A percentile compares a stretch with the other conserved stretches of the same genome.
Conservation (phyloP, 2,113 vertebrate species). For the Trochalopteron elliotii region DNA sequence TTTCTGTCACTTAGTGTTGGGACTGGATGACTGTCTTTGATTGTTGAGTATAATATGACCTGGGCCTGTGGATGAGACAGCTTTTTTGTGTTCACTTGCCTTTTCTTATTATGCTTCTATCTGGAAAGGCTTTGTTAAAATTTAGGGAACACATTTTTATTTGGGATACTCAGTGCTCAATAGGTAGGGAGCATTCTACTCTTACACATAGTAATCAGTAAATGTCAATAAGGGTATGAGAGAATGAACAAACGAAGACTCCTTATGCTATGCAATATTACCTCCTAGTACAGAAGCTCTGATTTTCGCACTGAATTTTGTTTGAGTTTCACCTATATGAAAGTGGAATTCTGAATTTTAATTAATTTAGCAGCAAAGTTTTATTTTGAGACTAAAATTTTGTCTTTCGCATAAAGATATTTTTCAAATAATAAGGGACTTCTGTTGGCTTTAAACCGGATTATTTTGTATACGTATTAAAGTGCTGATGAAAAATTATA, state of each 20-base stretch:
- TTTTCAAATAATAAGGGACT: background rate
- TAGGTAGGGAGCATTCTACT: background rate
- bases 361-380: background rate
- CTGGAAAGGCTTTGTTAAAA: background rate
- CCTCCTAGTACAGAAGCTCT: background rate
- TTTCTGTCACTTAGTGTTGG: background rate
- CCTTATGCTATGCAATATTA: background rate
- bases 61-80: background rate
- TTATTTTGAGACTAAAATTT: background rate
- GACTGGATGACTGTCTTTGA: background rate
- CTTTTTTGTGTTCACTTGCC: background rate
- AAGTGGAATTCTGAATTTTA: background rate
- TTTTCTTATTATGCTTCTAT: background rate
- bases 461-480: background rate
- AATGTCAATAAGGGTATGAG: background rate
- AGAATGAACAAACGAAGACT: background rate
- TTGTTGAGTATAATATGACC: background rate
- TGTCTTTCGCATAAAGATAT: background rate
- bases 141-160: background rate
- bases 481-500: background rate
- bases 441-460: background rate
- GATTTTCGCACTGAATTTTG: background rate
- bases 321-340: background rate
- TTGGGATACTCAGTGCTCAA: background rate
- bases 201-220: background rate